Percentiles rank a stretch among this genome's conserved stretches.
These are phyloP conservation scores for Diglossa cyanea DNA, from an alignment of 2,797 vertebrate species.

Conservation along the genomic window DNA sequence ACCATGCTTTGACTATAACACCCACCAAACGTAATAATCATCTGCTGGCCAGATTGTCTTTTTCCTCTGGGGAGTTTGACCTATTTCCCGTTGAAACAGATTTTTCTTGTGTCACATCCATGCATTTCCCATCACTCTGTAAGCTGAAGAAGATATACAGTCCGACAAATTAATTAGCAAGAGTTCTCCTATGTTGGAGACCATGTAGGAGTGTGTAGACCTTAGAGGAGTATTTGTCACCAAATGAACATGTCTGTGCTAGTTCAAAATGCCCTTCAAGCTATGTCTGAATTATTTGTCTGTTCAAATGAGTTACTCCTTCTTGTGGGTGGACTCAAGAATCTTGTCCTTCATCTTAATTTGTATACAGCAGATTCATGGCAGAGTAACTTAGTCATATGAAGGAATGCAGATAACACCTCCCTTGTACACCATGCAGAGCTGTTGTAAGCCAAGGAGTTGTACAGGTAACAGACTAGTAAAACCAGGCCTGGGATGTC, in stretches of 20 bases:
- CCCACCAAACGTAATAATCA: neutral
- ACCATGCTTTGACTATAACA: neutral
- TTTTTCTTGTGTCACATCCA: neutral
- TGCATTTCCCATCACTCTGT: neutral
- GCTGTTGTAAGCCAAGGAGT: neutral
- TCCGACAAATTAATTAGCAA: neutral
- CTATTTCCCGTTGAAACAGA: neutral
- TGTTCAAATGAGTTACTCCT: constrained; percentile 35
- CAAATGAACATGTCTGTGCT: constrained; percentile 26
- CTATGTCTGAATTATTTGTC: constrained; percentile 29
- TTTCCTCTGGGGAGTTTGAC: neutral
- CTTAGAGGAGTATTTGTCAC: constrained; percentile 44
- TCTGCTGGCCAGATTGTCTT: neutral
- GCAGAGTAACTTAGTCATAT: constrained; percentile 39
- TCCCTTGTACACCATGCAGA: neutral
- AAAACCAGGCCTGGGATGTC: neutral
- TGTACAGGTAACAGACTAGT: constrained; percentile 1
- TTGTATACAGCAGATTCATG: constrained; percentile 23
- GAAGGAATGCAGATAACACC: constrained; percentile 34
- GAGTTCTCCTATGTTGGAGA: neutral
- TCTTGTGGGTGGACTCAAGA: constrained; percentile 44
- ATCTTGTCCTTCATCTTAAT: constrained; percentile 53
- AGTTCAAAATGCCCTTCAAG: constrained; percentile 39
- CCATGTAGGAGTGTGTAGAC: neutral
- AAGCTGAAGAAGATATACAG: neutral